phyloP scores from a whole-genome alignment of 2,797 vertebrate species.

The Podarcis lilfordi region DNA sequence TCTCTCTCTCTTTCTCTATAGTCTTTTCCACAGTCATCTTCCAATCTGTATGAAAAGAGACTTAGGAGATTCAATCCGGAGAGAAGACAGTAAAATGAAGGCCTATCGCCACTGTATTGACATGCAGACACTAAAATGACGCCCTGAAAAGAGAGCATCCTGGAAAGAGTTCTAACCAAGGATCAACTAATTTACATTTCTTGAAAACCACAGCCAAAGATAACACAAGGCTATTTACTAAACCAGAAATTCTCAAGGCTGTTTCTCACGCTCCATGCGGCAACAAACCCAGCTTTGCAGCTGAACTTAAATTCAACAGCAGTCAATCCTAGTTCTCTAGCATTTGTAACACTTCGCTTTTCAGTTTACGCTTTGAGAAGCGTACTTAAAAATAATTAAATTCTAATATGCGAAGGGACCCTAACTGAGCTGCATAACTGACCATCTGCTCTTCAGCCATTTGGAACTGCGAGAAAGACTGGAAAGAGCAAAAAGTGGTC shows the following conservation, averaged over 20 bases:
- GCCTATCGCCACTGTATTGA: background rate
- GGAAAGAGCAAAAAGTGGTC: background rate
- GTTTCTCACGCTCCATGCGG: background rate
- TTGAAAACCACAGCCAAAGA: background rate
- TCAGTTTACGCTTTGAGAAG: background rate
- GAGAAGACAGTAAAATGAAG: conserved; percentile 53
- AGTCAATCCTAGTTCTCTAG: background rate
- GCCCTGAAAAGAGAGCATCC: too few relatives aligned
- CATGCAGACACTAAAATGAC: too few relatives aligned
- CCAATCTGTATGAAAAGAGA: conserved; percentile 79
- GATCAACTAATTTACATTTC: too few relatives aligned
- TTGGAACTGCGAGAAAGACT: background rate
- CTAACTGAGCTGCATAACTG: background rate
- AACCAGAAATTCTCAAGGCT: background rate
- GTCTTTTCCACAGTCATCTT: conserved; percentile 90
- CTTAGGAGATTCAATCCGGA: conserved; percentile 41
- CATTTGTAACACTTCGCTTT: background rate
- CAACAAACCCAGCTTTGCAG: background rate
- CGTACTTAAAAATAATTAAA: background rate
- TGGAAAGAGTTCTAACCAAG: background rate
- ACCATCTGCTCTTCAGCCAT: background rate
- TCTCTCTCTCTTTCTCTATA: conserved; percentile 89
- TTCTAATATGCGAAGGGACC: background rate
- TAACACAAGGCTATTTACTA: background rate
- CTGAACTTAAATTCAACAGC: background rate